Conservation (phyloP, 2,113 vertebrate species). For the Genyomyrus donnyi region DNA sequence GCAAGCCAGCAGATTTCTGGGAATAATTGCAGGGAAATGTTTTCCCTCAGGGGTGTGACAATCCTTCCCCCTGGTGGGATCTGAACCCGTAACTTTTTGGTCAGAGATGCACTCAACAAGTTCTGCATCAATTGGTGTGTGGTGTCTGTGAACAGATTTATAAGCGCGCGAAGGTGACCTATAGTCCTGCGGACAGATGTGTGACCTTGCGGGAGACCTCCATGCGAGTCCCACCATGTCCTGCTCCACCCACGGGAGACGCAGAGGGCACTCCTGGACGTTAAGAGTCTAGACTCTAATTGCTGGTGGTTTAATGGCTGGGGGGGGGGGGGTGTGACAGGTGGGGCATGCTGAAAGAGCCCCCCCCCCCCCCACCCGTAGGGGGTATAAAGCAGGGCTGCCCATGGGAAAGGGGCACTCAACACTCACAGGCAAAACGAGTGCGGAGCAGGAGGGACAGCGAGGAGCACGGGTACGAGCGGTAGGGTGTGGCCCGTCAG, state of each 20-base stretch:
- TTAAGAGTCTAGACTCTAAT: not conserved
- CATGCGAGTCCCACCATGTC: not conserved
- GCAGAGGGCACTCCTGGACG: not conserved
- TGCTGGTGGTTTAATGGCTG: not conserved
- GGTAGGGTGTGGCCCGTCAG: not conserved
- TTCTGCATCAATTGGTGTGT: not conserved
- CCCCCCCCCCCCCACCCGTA: not conserved
- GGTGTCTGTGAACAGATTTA: not conserved
- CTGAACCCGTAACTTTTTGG: not conserved
- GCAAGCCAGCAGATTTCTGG: not conserved
- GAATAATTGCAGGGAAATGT: not conserved
- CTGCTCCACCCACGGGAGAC: not conserved
- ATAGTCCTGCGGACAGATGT: not conserved
- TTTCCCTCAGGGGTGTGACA: not conserved
- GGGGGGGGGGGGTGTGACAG: constrained; percentile 5
- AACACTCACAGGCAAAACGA: not conserved
- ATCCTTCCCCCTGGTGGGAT: not conserved
- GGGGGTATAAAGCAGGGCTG: constrained; percentile 6
- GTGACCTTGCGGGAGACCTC: not conserved
- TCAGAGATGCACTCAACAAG: not conserved
- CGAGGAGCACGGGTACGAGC: not conserved
- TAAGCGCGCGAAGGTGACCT: not conserved
- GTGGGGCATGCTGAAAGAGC: constrained; percentile 13
- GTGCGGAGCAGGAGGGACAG: not conserved
- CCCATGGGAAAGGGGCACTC: not conserved